Conservation (phyloP, 2,113 vertebrate genomes). For the Petroica traversi region DNA sequence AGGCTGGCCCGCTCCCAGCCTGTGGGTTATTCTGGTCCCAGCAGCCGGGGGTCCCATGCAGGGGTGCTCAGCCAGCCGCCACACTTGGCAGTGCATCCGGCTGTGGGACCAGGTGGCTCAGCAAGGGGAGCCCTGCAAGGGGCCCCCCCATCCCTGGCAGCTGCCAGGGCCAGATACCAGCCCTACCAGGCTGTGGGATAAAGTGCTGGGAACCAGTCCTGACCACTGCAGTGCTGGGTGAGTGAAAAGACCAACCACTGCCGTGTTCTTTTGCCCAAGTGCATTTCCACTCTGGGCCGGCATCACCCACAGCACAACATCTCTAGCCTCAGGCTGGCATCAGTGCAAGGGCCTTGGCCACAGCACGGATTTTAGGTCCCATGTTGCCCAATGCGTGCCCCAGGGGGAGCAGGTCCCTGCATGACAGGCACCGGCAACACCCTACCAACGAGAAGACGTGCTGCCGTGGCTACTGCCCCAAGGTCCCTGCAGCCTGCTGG, state of each 20-base stretch:
- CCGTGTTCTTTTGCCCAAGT: accelerated
- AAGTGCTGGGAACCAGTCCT: background rate
- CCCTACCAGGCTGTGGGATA: background rate
- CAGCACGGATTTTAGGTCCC: background rate
- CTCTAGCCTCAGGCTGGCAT: background rate
- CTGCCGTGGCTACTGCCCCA: accelerated
- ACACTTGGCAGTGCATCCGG: background rate
- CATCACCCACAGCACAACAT: background rate
- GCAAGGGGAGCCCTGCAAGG: background rate
- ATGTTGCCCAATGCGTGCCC: background rate
- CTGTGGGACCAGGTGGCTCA: background rate
- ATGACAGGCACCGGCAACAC: background rate
- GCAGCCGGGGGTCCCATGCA: background rate
- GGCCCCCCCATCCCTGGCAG: accelerated
- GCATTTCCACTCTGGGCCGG: background rate
- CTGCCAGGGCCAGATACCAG: background rate
- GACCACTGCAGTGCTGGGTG: accelerated
- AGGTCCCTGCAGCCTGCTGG: background rate
- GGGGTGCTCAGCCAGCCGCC: background rate
- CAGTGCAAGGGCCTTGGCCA: accelerated
- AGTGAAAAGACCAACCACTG: background rate
- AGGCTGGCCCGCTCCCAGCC: background rate
- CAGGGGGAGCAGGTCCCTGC: background rate
- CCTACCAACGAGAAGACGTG: accelerated
- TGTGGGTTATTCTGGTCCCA: constrained; percentile 19